Evolutionary conservation across 2,888 invertebrate species (phyloP), one percentile per base, ranked within the genome.

Genomic region (Pantelozetes paolii): DNA sequence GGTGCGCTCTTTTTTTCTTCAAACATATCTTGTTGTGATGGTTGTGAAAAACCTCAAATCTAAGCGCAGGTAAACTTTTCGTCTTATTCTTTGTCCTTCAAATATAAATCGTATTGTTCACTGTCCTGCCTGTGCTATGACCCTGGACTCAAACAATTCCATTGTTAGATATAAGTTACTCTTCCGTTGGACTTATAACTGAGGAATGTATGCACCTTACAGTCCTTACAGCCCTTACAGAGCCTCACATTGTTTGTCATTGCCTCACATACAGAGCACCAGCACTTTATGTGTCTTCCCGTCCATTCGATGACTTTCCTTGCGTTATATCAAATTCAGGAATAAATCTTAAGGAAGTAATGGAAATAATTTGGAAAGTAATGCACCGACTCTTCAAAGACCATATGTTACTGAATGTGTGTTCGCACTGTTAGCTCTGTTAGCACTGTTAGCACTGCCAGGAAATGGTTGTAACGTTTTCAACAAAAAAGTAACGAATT

Each of bases 171-270:
- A 62, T 62, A 62, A 62, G 62, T 62, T 62, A 62, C 62, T 62
- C 32, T 62, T 62, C 62, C 36, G 62, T 36, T 62, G 32, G 62
- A n/a, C 36, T 62, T 36, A n/a, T 5, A 9, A 62, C 11, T 62
- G 32, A 62, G 36, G 62, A 62, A 62, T 62, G 62, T 36, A 36
- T 62, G 62, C 62, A 62, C 62, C 62, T 62, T 62, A 62, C 62
- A 62, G 57, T 57, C 26, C 57, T 15, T 28, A 57, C 57, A 57
- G 57, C 28, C 57, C 28, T 57, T 20, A 48, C 48, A 20, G n/a
- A 20, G 48, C 48, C 48, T 48, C 20, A 48, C 48, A 48, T 48
- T 48, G n/a, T n/a, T 48, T 1, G 20, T 3, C 9, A 57, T 57
- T 57, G 57, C 57, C 57, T 57, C 57, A 57, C 57, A 57, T n/a